Base-by-base conservation (phyloP, 2,797 vertebrate species). In the Gephyroberyx darwinii region DNA sequence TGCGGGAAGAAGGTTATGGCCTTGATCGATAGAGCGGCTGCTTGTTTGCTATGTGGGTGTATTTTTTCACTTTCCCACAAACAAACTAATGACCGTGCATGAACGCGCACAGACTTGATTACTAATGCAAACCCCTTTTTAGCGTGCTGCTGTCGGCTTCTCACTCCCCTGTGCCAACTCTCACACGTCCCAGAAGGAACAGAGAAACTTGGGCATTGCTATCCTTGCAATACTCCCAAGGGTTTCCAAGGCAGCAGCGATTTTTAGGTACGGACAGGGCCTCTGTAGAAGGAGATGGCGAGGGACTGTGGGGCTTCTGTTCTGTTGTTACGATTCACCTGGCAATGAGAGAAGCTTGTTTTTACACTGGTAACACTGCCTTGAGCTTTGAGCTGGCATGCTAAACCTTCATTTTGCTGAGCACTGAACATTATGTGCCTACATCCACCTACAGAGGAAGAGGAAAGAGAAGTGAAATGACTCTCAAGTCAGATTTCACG, bases 111-210 rank as follows among this genome's bases (percentile, higher is more conserved):
- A 48, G 37, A 22, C 77, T 55, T 81, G 68, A 86, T 90, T 86
- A 84, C 65, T 43, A 79, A 89, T 83, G 75, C 77, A 82, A 76
- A 66, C 65, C 41, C 50, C 52, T 74, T 43, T 81, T 83, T 84
- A 82, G 62, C 33, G 39, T 19, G 75, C 71, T 71, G 66, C 75
- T 71, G 68, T 74, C 35, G 19, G 71, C 64, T 69, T 86, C 60
- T 90, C 71, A 6, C 88, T 82, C 65, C 52, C 67, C 59, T 2
- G 39, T 89, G 87, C 82, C 80, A 88, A 84, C 81, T 86, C 72
- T 88, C 69, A 75, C 86, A 86, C 67, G 2, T 84, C 74, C 54
- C 65, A 67, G 76, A 53, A 63, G 74, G 68, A 79, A 57, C 48
- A 62, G 53, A 61, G 71, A 63, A 80, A 54, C 8, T 17, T 61